Conservation (phyloP, 2,888 invertebrate genomes). For the Oxycera nigricornis region DNA sequence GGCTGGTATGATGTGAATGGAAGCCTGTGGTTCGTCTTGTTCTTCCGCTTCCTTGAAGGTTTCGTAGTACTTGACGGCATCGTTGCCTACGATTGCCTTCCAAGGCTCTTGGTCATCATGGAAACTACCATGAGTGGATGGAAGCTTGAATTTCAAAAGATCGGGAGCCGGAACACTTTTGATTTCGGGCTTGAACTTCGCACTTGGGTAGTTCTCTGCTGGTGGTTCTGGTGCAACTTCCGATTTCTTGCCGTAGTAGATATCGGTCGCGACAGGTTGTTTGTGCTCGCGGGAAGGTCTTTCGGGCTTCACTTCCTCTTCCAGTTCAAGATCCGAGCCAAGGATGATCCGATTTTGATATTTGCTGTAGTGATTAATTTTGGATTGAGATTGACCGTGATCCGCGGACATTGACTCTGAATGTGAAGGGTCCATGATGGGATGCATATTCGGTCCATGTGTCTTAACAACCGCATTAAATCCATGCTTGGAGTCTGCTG, state of each 20-base stretch:
- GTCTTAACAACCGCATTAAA: slow-evolving; percentile 67
- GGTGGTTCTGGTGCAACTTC: slow-evolving; percentile 44
- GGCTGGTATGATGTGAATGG: slow-evolving; percentile 47
- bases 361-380: slow-evolving; percentile 62
- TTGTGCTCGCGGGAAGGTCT: slow-evolving; percentile 58
- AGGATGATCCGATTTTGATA: slow-evolving; percentile 61
- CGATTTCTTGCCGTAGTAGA: not conserved
- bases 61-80: not conserved
- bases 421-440: slow-evolving; percentile 57
- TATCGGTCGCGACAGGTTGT: slow-evolving; percentile 1
- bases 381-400: slow-evolving; percentile 57
- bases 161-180: slow-evolving; percentile 50
- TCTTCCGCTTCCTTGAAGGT: not conserved
- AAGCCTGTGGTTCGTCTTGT: not conserved
- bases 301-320: slow-evolving; percentile 57
- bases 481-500: slow-evolving; percentile 65
- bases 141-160: slow-evolving; percentile 47
- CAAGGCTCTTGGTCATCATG: slow-evolving; percentile 54
- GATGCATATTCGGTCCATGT: slow-evolving; percentile 61
- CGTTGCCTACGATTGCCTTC: slow-evolving; percentile 52
- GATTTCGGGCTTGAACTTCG: slow-evolving; percentile 43
- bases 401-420: slow-evolving; percentile 52
- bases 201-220: slow-evolving; percentile 48
- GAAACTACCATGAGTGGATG: slow-evolving; percentile 45
- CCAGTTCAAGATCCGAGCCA: slow-evolving; percentile 58